A percentile compares a stretch with the other conserved stretches of the same genome.
Conservation (phyloP, 2,888 invertebrate genomes). For the Helleia helle region DNA sequence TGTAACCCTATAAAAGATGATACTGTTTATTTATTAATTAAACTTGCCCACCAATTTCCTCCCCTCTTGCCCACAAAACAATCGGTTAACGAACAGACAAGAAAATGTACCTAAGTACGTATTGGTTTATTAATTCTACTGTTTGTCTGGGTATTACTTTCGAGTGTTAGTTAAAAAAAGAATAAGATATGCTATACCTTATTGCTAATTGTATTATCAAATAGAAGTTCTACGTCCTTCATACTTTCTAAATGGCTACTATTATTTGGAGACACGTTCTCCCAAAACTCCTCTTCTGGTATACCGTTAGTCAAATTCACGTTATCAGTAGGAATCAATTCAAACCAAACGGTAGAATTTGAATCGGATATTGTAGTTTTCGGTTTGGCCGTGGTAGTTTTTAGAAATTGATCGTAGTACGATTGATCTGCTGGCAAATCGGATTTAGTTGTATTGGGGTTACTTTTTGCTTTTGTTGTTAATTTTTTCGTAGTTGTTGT, state of each 20-base stretch:
- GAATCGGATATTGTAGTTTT: constrained; percentile 31
- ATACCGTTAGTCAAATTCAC: constrained; percentile 37
- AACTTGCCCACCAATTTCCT: no score
- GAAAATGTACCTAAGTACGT: no score
- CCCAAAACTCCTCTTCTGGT: constrained; percentile 59
- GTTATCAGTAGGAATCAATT: constrained; percentile 43
- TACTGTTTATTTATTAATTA: no score
- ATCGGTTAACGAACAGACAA: no score
- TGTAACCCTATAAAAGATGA: no score
- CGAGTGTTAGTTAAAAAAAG: no score
- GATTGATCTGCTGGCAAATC: constrained; percentile 45
- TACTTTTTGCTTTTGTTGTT: constrained; percentile 26
- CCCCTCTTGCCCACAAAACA: no score
- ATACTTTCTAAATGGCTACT: constrained; percentile 42
- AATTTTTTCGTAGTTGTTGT: constrained; percentile 26
- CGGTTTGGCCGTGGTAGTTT: constrained; percentile 41
- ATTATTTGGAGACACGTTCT: constrained; percentile 45
- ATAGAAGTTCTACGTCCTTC: constrained; percentile 66
- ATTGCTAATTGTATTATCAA: constrained; percentile 36
- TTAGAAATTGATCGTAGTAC: constrained; percentile 64
- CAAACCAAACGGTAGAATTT: constrained; percentile 56
- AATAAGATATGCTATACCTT: no score
- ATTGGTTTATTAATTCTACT: no score
- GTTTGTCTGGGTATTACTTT: no score
- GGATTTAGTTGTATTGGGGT: constrained; percentile 30